Conservation (phyloP, 2,888 invertebrate species). For the Yponomeuta evonymella region DNA sequence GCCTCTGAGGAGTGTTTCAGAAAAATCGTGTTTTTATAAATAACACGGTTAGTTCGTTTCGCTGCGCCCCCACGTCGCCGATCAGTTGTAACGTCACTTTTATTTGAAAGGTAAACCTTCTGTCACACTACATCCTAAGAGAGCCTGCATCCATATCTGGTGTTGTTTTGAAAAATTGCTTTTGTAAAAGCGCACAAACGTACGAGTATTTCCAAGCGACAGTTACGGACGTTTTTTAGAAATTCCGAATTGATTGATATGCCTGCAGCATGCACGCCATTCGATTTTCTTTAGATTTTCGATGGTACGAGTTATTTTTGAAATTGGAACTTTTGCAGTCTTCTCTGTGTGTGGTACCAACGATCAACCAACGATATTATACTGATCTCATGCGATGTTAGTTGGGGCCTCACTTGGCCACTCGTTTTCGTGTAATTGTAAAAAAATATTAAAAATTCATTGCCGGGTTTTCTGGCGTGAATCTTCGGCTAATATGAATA, state of each 20-base stretch:
- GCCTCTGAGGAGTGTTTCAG: too few relatives aligned
- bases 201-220: constrained; percentile 31
- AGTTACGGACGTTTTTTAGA: constrained; percentile 27
- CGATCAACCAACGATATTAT: too few relatives aligned
- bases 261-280: constrained; percentile 27
- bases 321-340: background rate
- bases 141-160: constrained; percentile 32
- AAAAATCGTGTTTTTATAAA: too few relatives aligned
- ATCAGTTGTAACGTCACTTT: too few relatives aligned
- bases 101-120: background rate
- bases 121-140: background rate
- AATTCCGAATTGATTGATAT: constrained; percentile 33
- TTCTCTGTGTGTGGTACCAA: background rate
- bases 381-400: too few relatives aligned
- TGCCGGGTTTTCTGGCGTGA: too few relatives aligned
- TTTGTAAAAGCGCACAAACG: constrained; percentile 34
- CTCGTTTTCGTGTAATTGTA: too few relatives aligned
- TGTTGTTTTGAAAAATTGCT: constrained; percentile 40
- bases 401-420: too few relatives aligned
- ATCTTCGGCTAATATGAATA: too few relatives aligned
- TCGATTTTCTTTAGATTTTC: background rate
- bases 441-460: too few relatives aligned
- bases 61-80: too few relatives aligned
- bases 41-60: too few relatives aligned
- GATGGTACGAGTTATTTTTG: background rate